A percentile compares a stretch with the other conserved stretches of the same genome.
phyloP scores from a whole-genome alignment of 35 echinoderm and acorn worm genomes.

The Ophioderma brevispina region DNA sequence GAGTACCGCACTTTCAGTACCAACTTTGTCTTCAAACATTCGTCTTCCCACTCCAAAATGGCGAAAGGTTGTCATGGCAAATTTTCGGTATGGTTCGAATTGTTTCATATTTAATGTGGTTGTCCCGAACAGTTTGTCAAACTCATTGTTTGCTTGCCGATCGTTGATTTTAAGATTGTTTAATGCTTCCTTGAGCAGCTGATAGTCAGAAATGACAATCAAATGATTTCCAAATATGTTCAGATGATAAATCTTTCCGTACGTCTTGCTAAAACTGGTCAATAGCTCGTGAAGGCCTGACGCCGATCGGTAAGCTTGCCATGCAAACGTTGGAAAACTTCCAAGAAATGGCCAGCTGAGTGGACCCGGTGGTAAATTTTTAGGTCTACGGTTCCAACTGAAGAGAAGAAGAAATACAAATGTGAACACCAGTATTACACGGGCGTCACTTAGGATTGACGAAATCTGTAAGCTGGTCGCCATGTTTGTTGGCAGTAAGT shows the following conservation, averaged over 20 bases:
- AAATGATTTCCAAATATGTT: neutral
- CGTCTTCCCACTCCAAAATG: constrained; percentile 84
- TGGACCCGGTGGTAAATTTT: neutral
- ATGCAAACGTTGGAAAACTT: neutral
- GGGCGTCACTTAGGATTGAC: no score
- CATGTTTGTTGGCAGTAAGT: no score
- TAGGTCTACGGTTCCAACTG: neutral
- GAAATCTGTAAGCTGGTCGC: no score
- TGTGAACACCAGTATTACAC: neutral
- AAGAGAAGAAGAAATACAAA: neutral
- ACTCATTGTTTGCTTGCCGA: neutral
- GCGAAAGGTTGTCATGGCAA: constrained; percentile 63
- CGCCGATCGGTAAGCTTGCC: neutral
- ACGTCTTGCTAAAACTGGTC: neutral
- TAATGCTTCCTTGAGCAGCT: neutral
- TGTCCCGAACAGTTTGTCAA: neutral
- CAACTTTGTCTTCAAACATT: constrained; percentile 69
- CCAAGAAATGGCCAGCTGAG: neutral
- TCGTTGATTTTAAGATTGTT: neutral
- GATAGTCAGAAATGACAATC: neutral
- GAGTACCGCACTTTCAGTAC: constrained; percentile 48
- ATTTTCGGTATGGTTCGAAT: neutral
- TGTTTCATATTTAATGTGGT: neutral
- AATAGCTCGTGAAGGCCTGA: neutral
- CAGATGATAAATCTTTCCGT: neutral